Evolutionary conservation across 2,113 vertebrate genomes (phyloP), one percentile per base, ranked within the genome.

Genomic region (Xiphophorus couchianus): DNA sequence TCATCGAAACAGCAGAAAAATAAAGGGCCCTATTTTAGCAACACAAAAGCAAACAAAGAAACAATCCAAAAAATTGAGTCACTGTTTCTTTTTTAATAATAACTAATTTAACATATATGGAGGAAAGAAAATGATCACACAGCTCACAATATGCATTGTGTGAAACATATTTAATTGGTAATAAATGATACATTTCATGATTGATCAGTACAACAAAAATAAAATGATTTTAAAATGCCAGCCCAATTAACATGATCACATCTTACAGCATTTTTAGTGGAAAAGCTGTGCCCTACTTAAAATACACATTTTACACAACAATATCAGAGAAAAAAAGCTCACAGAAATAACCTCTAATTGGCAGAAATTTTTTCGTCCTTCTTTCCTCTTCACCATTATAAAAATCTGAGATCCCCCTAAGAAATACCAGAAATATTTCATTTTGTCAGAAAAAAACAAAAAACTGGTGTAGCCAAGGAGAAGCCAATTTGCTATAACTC

Each of bases 201-300:
- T 48, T 63, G 29, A 74, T 73, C 76, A 22, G 12, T 39, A 29
- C 37, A 48, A 67, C 5, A 54, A 51, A 73, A 71, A 73, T 2
- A 14, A 81, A 71, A 69, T 28, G 3, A 76, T 81, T 48, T 80
- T 37, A 8, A 44, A 74, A 76, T 58, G 3, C 42, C 61, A 78
- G 66, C 75, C 72, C 69, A 71, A 70, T 58, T 64, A 60, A 76
- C 58, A 61, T 51, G 64, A 78, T 74, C 19, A 54, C 37, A 86
- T 69, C 66, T 65, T 30, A 81, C 48, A 64, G 19, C 27, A 71
- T 79, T 44, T 28, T 28, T 39, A 25, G 22, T 31, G 65, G 22
- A 76, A 31, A 81, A 78, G 60, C 1, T 17, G 9, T 31, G 69
- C 29, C 66, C 66, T 39, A 15, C 62, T 48, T 28, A 62, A 54